phyloP scores from a whole-genome alignment of 2,113 vertebrate species.

The Oceanites oceanicus region DNA sequence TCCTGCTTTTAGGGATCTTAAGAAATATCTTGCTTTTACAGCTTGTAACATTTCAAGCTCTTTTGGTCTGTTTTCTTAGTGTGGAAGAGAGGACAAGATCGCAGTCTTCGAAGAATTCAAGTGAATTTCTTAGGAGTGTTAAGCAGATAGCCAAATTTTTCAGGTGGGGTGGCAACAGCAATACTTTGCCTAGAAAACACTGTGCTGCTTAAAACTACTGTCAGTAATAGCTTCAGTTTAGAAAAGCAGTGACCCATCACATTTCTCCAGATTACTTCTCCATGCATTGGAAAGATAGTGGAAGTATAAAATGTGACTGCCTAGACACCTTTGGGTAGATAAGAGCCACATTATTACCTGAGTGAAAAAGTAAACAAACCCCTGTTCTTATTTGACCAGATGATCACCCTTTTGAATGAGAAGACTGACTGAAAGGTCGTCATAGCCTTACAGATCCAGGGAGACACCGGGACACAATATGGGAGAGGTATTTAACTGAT shows the following conservation, averaged over 20 bases:
- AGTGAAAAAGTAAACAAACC: not conserved
- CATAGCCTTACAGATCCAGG: not conserved
- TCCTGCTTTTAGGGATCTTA: not conserved
- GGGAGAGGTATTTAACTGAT: not conserved
- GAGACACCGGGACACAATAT: accelerated
- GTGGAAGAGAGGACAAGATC: not conserved
- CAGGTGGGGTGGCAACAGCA: not conserved
- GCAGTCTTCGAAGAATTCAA: not conserved
- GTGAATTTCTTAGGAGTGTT: not conserved
- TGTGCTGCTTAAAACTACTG: not conserved
- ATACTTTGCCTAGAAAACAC: not conserved
- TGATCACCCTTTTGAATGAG: not conserved
- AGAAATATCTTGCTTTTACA: not conserved
- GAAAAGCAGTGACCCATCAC: not conserved
- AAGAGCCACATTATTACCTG: not conserved
- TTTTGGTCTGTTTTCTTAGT: not conserved
- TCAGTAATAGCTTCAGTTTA: not conserved
- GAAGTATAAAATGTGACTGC: not conserved
- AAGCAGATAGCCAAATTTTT: not conserved
- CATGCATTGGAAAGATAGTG: not conserved
- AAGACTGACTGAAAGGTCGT: not conserved
- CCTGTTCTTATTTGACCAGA: not conserved
- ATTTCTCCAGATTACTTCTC: not conserved
- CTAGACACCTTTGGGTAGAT: not conserved
- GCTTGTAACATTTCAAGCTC: not conserved